Conservation (phyloP, 2,888 invertebrate species). For the Elegia similella region DNA sequence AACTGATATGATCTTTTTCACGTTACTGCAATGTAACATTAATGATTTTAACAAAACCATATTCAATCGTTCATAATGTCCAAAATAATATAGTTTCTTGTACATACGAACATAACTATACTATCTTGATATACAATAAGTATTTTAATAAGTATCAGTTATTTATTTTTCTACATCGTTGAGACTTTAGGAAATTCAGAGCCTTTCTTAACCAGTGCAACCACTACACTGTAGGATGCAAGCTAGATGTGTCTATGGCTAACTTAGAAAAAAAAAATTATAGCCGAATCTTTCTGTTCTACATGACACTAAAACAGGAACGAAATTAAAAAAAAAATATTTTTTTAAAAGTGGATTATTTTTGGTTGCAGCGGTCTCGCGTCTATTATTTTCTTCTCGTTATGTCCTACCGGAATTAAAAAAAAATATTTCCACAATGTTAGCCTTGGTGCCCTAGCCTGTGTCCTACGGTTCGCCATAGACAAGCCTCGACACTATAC, state of each 20-base stretch:
- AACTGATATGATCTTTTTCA: too few species aligned
- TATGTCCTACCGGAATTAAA: too few species aligned
- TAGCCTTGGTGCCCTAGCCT: not conserved
- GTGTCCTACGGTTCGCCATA: slow-evolving; percentile 43
- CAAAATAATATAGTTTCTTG: not conserved
- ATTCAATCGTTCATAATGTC: too few species aligned
- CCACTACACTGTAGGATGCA: slow-evolving; percentile 14
- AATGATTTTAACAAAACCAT: too few species aligned
- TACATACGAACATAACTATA: slow-evolving; percentile 24
- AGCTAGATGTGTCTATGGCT: not conserved
- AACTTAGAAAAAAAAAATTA: not conserved
- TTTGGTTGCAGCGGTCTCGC: too few species aligned
- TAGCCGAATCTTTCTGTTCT: not conserved
- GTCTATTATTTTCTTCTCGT: too few species aligned
- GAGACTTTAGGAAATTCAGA: slow-evolving; percentile 65
- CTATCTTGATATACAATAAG: slow-evolving; percentile 44
- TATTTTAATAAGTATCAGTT: slow-evolving; percentile 54
- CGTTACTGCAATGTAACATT: too few species aligned
- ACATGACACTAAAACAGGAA: too few species aligned
- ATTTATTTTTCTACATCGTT: slow-evolving; percentile 64
- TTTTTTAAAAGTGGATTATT: too few species aligned
- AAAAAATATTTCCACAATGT: too few species aligned
- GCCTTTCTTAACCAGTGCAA: slow-evolving; percentile 53
- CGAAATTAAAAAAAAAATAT: too few species aligned
- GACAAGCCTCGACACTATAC: slow-evolving; percentile 72